Conservation (phyloP, 2,797 vertebrate genomes). For the Moxostoma hubbsi region DNA sequence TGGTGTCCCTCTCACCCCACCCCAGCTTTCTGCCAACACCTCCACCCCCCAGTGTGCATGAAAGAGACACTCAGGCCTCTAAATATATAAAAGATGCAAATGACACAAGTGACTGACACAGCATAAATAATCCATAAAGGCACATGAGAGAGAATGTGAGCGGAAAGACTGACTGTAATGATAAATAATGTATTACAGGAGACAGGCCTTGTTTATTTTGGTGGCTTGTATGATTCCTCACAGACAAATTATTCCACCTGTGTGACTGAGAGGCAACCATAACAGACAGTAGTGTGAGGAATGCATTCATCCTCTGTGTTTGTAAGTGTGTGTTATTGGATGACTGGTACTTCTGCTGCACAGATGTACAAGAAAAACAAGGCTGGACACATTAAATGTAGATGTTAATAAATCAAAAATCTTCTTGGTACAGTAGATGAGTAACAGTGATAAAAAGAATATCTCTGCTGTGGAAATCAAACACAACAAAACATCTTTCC, state of each 20-base stretch:
- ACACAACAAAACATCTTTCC: slow-evolving; percentile 58
- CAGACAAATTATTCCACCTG: slow-evolving; percentile 71
- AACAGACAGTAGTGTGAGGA: slow-evolving; percentile 59
- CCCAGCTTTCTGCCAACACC: slow-evolving; percentile 53
- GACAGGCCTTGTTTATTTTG: slow-evolving; percentile 74
- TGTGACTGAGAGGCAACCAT: slow-evolving; percentile 72
- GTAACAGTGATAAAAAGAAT: slow-evolving; percentile 48
- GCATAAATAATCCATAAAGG: slow-evolving; percentile 81
- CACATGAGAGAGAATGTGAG: slow-evolving; percentile 71
- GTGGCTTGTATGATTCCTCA: slow-evolving; percentile 70
- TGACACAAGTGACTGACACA: slow-evolving; percentile 66
- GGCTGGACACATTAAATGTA: slow-evolving; percentile 6
- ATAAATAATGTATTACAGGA: slow-evolving; percentile 79
- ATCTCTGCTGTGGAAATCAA: slow-evolving; percentile 56
- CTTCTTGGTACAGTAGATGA: neutral
- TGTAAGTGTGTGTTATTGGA: slow-evolving; percentile 43
- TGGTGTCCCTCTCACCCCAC: slow-evolving; percentile 49
- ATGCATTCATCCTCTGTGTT: slow-evolving; percentile 56
- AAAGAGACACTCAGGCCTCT: slow-evolving; percentile 53
- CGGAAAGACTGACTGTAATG: slow-evolving; percentile 65
- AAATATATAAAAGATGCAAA: slow-evolving; percentile 70
- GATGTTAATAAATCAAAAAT: too few species aligned
- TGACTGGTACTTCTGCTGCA: slow-evolving; percentile 36
- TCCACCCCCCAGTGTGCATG: slow-evolving; percentile 60
- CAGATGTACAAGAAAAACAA: slow-evolving; percentile 11